Conservation (phyloP, 2,888 invertebrate genomes). For the Lycia hirtaria region DNA sequence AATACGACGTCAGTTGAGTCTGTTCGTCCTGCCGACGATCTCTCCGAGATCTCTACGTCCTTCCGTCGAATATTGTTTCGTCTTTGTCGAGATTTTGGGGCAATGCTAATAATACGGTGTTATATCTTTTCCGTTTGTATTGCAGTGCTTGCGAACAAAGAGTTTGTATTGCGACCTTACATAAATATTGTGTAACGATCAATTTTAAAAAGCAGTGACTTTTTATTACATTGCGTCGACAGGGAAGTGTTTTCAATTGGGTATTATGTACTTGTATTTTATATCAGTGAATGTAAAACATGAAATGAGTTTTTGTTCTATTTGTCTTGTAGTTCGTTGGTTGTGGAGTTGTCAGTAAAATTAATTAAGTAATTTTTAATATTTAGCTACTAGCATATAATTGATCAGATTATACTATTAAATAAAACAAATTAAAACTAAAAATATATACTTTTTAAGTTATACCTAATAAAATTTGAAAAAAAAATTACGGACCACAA, state of each 20-base stretch:
- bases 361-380: too few species aligned
- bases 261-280: not conserved
- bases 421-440: too few species aligned
- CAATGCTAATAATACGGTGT: constrained; percentile 22
- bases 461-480: too few species aligned
- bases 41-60: constrained; percentile 17
- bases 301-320: not conserved
- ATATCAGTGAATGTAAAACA: not conserved
- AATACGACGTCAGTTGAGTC: constrained; percentile 45
- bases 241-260: not conserved
- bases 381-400: too few species aligned
- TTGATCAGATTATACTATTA: too few species aligned
- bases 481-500: too few species aligned
- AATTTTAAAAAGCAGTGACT: constrained; percentile 13
- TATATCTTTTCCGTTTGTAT: constrained; percentile 23
- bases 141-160: constrained; percentile 23
- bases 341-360: too few species aligned
- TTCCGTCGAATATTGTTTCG: constrained; percentile 20
- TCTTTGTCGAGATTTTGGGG: constrained; percentile 25
- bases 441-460: too few species aligned
- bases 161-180: constrained; percentile 9
- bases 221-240: constrained; percentile 7
- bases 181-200: constrained; percentile 21
- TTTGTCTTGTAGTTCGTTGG: not conserved
- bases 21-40: constrained; percentile 19